phyloP scores from a whole-genome alignment of 2,797 vertebrate genomes.

The Hozukius guyotensis region DNA sequence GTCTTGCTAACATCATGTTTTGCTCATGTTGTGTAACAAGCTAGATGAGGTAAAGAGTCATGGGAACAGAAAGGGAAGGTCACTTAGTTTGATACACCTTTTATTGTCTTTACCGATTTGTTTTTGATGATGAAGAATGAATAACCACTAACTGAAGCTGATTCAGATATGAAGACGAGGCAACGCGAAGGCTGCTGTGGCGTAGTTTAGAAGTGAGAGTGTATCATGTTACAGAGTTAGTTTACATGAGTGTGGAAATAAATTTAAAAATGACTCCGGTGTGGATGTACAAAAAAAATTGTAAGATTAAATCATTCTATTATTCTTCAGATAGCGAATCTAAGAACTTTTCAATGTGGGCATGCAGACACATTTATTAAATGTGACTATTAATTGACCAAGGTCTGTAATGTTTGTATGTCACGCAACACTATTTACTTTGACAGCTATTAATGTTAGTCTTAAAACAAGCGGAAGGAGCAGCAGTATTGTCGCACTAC shows the following conservation, averaged over 20 bases:
- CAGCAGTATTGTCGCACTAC: conserved; percentile 51
- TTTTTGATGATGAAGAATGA: conserved; percentile 64
- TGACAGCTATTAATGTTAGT: conserved; percentile 61
- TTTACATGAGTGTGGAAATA: conserved; percentile 73
- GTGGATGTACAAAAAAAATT: conserved; percentile 62
- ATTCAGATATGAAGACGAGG: conserved; percentile 60
- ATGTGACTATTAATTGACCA: conserved; percentile 77
- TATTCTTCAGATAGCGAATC: conserved; percentile 73
- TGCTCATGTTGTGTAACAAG: conserved; percentile 47
- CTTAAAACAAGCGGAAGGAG: conserved; percentile 39
- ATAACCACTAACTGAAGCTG: conserved; percentile 88
- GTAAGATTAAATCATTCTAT: conserved; percentile 69
- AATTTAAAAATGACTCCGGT: conserved; percentile 65
- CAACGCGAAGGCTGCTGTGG: conserved; percentile 56
- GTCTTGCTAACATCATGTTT: conserved; percentile 63
- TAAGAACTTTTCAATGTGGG: conserved; percentile 77
- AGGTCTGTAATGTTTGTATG: conserved; percentile 78
- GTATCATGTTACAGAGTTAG: conserved; percentile 65
- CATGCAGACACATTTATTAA: conserved; percentile 80
- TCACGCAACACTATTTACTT: conserved; percentile 65
- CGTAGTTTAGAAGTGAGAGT: conserved; percentile 64
- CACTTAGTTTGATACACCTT: conserved; percentile 44
- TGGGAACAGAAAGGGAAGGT: conserved; percentile 52
- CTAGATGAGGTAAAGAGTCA: conserved; percentile 30
- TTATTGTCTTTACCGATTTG: conserved; percentile 46